Evolutionary conservation across 2,113 vertebrate species (phyloP).

Genomic region (Rhizomys pruinosus): DNA sequence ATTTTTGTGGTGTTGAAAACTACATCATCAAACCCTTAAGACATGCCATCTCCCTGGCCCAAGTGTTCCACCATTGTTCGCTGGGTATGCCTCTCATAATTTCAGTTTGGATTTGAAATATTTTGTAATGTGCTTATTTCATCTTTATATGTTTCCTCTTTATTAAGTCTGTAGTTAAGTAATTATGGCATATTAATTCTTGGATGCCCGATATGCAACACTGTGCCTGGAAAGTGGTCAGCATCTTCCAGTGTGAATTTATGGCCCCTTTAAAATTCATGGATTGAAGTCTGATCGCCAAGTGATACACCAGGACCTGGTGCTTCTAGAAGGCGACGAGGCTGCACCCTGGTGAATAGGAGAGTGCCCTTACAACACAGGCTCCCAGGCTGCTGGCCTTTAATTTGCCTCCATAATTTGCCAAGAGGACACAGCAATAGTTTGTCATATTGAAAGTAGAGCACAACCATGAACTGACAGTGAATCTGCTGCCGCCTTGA

Average conservation of each 20-base stretch:
- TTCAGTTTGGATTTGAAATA: not conserved
- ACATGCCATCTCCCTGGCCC: too few relatives aligned
- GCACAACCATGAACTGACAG: not conserved
- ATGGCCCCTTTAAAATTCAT: not conserved
- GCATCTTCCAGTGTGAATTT: not conserved
- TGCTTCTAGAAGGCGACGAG: fast-evolving
- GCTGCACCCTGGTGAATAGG: not conserved
- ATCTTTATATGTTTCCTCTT: not conserved
- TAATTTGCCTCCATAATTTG: fast-evolving
- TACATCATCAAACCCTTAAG: not conserved
- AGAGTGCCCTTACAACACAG: not conserved
- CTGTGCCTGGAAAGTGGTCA: not conserved
- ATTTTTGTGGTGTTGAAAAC: fast-evolving
- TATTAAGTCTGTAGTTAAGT: not conserved
- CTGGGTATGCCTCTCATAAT: fast-evolving
- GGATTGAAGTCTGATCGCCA: not conserved
- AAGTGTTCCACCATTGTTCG: not conserved
- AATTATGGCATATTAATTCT: not conserved
- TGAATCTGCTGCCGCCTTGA: not conserved
- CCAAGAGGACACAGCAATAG: not conserved
- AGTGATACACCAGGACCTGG: too few relatives aligned
- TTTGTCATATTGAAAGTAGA: too few relatives aligned
- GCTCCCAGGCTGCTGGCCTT: fast-evolving
- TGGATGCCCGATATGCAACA: too few relatives aligned
- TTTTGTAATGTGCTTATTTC: not conserved